Conservation (phyloP, 2,113 vertebrate species). For the Corythoichthys intestinalis region DNA sequence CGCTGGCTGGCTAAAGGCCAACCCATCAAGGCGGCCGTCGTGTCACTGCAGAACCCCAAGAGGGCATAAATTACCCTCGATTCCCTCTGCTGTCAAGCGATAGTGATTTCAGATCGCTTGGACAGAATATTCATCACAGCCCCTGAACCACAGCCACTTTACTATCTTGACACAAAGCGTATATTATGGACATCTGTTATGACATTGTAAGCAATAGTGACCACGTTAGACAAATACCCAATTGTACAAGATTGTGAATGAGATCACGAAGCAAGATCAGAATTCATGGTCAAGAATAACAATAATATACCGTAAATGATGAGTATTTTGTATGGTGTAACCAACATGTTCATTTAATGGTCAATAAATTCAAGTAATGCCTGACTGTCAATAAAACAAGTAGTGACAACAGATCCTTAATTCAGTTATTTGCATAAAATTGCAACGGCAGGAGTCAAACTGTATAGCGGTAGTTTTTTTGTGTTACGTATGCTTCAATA, state of each 20-base stretch:
- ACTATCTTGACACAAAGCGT: neutral
- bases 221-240: neutral
- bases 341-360: neutral
- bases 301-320: conserved; percentile 1
- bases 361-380: too few relatives aligned
- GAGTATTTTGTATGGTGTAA: neutral
- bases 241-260: neutral
- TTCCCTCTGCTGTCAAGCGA: conserved; percentile 34
- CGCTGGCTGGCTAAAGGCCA: conserved; percentile 16
- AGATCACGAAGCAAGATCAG: neutral
- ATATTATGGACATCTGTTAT: neutral
- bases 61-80: conserved; percentile 41
- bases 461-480: too few relatives aligned
- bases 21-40: conserved; percentile 19
- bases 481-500: too few relatives aligned
- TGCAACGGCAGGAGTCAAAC: too few relatives aligned
- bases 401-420: too few relatives aligned
- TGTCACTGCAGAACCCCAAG: conserved; percentile 29
- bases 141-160: conserved; percentile 17
- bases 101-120: conserved; percentile 35
- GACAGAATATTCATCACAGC: conserved; percentile 19
- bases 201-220: neutral
- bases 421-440: too few relatives aligned
- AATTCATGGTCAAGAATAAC: neutral
- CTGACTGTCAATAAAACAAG: too few relatives aligned